Evolutionary conservation across 2,113 vertebrate genomes (phyloP).

Genomic region (Phaethornis superciliosus): DNA sequence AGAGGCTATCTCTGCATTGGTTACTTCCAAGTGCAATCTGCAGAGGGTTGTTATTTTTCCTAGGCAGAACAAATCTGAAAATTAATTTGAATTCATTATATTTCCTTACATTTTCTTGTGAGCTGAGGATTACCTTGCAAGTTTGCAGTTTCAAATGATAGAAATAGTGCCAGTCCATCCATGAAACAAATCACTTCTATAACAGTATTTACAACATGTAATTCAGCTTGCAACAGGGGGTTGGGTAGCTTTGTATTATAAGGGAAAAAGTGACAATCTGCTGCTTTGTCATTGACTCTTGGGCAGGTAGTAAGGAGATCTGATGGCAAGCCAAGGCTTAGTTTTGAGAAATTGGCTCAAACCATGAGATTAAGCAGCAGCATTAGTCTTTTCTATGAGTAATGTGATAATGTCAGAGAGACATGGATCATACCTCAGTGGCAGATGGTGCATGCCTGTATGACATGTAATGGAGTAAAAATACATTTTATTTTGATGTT

Average conservation of each 20-base stretch:
- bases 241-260: not conserved
- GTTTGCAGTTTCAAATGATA: not conserved
- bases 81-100: not conserved
- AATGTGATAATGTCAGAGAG: constrained; percentile 58
- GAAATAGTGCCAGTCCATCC: not conserved
- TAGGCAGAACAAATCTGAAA: no score
- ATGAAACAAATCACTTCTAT: not conserved
- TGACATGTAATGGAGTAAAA: constrained; percentile 42
- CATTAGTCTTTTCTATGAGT: constrained; percentile 45
- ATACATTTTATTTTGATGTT: constrained; percentile 1
- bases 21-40: not conserved
- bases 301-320: not conserved
- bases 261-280: not conserved
- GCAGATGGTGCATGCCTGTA: constrained; percentile 37
- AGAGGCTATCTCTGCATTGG: not conserved
- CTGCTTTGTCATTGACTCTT: not conserved
- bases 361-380: constrained; percentile 35
- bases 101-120: not conserved
- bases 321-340: constrained; percentile 12
- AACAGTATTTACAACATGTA: not conserved
- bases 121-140: not conserved
- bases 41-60: not conserved
- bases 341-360: constrained; percentile 43
- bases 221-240: not conserved
- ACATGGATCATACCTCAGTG: not conserved